Conservation (phyloP, 2,888 invertebrate species). For the Eristalis arbustorum region DNA sequence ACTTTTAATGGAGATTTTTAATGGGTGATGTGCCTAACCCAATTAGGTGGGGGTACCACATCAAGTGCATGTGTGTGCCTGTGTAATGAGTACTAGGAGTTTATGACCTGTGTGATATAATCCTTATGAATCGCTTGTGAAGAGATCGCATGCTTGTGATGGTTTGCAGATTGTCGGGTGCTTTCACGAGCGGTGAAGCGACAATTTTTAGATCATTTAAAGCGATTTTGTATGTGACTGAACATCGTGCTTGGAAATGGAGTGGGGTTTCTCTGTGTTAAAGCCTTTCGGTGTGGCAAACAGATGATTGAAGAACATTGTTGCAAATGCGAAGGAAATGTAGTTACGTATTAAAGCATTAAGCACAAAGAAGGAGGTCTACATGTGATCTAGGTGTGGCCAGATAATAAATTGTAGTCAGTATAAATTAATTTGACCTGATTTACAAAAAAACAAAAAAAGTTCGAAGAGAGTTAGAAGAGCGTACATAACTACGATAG, state of each 20-base stretch:
- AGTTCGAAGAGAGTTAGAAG: no score
- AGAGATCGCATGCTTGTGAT: background rate
- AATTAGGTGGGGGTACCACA: constrained; percentile 1
- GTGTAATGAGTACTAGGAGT: background rate
- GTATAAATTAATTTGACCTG: no score
- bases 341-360: no score
- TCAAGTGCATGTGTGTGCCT: background rate
- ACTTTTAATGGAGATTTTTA: constrained; percentile 13
- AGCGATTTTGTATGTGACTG: background rate
- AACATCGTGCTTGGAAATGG: background rate
- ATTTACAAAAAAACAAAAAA: no score
- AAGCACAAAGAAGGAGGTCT: no score
- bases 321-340: no score
- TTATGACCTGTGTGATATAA: constrained; percentile 10
- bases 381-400: no score
- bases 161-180: background rate
- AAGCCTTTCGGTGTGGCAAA: background rate
- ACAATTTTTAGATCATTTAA: background rate
- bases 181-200: background rate
- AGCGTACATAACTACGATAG: no score
- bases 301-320: background rate
- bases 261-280: background rate
- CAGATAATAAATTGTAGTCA: no score
- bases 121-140: background rate
- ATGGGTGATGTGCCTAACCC: constrained; percentile 4